phyloP scores from a whole-genome alignment of 1,140 invertebrate species.

The Drosophila ercepeae region DNA sequence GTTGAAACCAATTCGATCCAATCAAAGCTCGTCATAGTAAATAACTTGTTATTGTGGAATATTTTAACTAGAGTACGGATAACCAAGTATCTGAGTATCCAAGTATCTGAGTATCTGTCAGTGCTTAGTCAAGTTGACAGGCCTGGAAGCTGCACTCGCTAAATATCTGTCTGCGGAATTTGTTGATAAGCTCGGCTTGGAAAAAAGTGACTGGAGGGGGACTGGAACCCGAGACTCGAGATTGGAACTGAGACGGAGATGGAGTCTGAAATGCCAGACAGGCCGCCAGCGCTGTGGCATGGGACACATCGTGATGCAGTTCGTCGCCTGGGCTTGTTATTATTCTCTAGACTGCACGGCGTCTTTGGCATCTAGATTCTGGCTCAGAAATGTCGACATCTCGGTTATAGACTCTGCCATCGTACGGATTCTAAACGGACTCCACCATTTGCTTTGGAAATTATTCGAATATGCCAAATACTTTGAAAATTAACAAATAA shows the following conservation, averaged over 20 bases:
- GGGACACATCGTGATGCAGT: constrained; percentile 33
- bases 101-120: constrained; percentile 34
- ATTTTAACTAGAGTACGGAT: constrained; percentile 39
- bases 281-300: constrained; percentile 32
- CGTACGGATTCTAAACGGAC: constrained; percentile 23
- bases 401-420: constrained; percentile 15
- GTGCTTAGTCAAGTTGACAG: constrained; percentile 65
- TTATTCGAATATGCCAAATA: constrained; percentile 34
- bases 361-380: constrained; percentile 44
- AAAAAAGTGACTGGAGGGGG: background rate
- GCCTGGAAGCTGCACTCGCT: constrained; percentile 54
- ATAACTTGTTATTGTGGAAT: constrained; percentile 78
- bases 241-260: background rate
- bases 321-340: constrained; percentile 42
- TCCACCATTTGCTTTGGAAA: constrained; percentile 35
- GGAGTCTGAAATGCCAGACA: constrained; percentile 32
- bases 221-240: background rate
- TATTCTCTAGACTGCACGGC: constrained; percentile 73
- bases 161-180: constrained; percentile 75
- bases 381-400: constrained; percentile 55
- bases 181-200: constrained; percentile 63
- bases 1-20: constrained; percentile 31
- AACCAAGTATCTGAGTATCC: constrained; percentile 1
- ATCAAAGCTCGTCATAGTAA: constrained; percentile 72
- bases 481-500: constrained; percentile 20